Evolutionary conservation across 2,113 vertebrate genomes (phyloP).

Genomic region (Alosa alosa): DNA sequence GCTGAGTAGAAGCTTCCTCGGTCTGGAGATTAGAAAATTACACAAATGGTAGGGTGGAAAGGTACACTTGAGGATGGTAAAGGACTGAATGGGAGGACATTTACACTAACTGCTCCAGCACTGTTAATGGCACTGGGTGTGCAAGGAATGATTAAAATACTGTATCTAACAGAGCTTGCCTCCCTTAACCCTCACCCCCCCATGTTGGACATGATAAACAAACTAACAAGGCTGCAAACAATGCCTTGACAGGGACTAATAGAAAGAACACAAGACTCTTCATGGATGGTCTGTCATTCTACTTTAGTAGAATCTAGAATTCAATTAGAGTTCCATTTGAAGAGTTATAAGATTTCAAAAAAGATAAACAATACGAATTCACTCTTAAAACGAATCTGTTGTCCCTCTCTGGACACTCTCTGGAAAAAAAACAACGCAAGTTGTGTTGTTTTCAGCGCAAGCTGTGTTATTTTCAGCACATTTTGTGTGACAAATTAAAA

Average conservation of each 20-base stretch:
- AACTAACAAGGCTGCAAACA: constrained; percentile 49
- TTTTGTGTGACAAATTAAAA: too few relatives aligned
- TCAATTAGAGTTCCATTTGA: not conserved
- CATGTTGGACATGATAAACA: constrained; percentile 48
- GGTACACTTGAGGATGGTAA: constrained; percentile 99
- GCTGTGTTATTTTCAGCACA: too few relatives aligned
- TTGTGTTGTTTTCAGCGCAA: too few relatives aligned
- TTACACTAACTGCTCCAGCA: constrained; percentile 96
- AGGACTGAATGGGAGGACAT: constrained; percentile 94
- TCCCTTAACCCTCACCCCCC: constrained; percentile 1
- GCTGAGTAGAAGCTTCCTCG: not conserved
- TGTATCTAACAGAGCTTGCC: constrained; percentile 75
- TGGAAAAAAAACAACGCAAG: too few relatives aligned
- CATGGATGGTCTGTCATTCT: constrained; percentile 44
- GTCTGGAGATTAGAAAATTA: constrained; percentile 91
- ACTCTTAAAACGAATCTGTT: too few relatives aligned
- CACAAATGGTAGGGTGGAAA: constrained; percentile 98
- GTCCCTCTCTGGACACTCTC: too few relatives aligned
- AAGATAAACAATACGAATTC: not conserved
- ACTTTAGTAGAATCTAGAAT: not conserved
- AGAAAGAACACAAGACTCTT: constrained; percentile 64
- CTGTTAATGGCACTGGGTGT: constrained; percentile 87
- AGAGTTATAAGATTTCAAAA: not conserved
- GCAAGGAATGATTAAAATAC: constrained; percentile 74
- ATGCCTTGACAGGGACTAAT: constrained; percentile 62